Conservation (phyloP, 2,888 invertebrate genomes). For the Psylliodes chrysocephalus region DNA sequence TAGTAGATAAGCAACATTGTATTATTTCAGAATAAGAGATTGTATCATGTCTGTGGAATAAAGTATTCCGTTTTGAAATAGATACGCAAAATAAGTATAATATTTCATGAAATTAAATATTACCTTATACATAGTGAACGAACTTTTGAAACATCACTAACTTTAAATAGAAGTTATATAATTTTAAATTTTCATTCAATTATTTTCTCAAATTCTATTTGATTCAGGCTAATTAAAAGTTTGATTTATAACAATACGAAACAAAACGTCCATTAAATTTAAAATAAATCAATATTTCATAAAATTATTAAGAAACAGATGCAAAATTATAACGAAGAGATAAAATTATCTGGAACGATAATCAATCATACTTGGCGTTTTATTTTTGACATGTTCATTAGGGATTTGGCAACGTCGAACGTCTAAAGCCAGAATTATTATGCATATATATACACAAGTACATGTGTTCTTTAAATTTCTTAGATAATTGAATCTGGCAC, state of each 20-base stretch:
- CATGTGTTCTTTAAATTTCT: neutral
- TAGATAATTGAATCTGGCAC: neutral
- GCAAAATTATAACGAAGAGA: neutral
- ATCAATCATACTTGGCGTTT: neutral
- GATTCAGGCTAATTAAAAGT: neutral
- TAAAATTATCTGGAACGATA: constrained; percentile 2
- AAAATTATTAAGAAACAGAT: neutral
- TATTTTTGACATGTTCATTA: neutral
- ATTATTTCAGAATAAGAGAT: too few relatives aligned
- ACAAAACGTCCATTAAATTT: neutral
- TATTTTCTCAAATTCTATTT: too few relatives aligned
- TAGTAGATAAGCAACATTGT: too few relatives aligned
- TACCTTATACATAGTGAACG: too few relatives aligned
- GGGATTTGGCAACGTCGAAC: neutral
- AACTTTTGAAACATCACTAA: too few relatives aligned
- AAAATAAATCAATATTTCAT: constrained; percentile 1
- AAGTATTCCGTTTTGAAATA: too few relatives aligned
- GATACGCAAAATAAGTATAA: too few relatives aligned
- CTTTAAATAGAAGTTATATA: too few relatives aligned
- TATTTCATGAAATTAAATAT: too few relatives aligned
- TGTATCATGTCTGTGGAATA: too few relatives aligned
- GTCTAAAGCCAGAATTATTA: neutral
- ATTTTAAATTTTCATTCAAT: too few relatives aligned
- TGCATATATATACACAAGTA: neutral
- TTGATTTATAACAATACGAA: neutral